Evolutionary conservation across 2,888 invertebrate genomes (phyloP).

Genomic region (Acholoe squamosa): DNA sequence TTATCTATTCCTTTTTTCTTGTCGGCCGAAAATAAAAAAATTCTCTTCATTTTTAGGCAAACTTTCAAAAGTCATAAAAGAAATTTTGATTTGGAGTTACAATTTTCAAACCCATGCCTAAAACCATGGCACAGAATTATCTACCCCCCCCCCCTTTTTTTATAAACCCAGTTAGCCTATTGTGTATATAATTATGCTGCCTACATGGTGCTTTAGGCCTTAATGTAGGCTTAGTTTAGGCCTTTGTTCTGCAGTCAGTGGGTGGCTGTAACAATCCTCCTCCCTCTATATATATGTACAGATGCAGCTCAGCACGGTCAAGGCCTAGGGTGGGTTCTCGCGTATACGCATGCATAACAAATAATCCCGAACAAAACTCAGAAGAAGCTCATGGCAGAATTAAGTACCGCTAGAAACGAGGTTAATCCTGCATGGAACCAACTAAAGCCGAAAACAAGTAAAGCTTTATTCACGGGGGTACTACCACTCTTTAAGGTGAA

Average conservation of each 20-base stretch:
- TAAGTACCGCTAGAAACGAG: not conserved
- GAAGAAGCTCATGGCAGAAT: not conserved
- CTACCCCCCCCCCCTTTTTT: no score
- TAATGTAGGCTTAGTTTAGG: conserved; percentile 19
- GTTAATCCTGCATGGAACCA: conserved; percentile 2
- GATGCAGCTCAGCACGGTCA: conserved; percentile 50
- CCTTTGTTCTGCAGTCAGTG: not conserved
- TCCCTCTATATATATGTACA: not conserved
- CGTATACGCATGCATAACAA: not conserved
- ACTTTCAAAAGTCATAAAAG: no score
- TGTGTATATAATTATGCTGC: no score
- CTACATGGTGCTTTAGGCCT: not conserved
- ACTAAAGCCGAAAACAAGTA: conserved; percentile 1
- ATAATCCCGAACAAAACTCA: conserved; percentile 12
- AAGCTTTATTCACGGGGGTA: not conserved
- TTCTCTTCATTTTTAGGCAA: no score
- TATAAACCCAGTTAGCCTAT: no score
- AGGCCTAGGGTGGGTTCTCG: conserved; percentile 30
- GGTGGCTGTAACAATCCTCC: not conserved
- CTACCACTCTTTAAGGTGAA: not conserved
- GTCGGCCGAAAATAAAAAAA: no score
- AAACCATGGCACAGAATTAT: no score
- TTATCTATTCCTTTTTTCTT: no score
- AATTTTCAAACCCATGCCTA: no score
- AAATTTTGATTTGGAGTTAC: no score